Conservation (phyloP, 2,888 invertebrate genomes). For the Yponomeuta plumbellus region DNA sequence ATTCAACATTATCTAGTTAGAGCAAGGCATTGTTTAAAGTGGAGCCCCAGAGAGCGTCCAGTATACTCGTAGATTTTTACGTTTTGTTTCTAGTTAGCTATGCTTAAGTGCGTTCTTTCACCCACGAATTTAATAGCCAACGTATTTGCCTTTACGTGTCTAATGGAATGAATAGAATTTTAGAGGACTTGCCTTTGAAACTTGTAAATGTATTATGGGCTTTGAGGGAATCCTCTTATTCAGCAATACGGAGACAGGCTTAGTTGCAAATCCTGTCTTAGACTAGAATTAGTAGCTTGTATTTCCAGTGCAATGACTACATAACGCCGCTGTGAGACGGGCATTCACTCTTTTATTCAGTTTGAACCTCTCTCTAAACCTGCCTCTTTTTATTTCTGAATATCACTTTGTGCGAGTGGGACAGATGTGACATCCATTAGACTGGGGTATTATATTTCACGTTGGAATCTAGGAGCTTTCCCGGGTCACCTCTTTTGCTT, state of each 20-base stretch:
- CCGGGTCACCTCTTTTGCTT: background rate
- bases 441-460: constrained; percentile 1
- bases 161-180: background rate
- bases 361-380: background rate
- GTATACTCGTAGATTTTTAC: too few species aligned
- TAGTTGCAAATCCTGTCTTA: background rate
- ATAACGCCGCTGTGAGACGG: too few species aligned
- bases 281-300: background rate
- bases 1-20: constrained; percentile 4
- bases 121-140: too few species aligned
- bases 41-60: background rate
- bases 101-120: too few species aligned
- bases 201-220: background rate
- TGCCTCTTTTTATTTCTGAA: background rate
- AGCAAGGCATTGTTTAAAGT: background rate
- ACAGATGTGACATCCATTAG: constrained; percentile 4
- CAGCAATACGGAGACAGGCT: background rate
- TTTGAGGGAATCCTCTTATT: background rate
- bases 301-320: background rate
- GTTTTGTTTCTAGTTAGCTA: too few species aligned
- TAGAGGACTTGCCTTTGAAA: background rate
- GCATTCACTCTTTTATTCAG: too few species aligned
- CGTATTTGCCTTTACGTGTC: too few species aligned
- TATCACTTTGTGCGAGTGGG: background rate
- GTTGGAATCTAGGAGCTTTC: background rate